Percentiles rank a stretch among this genome's conserved stretches.
Evolutionary conservation across 2,888 invertebrate genomes (phyloP).

Genomic region (Agonopterix subpropinquella): DNA sequence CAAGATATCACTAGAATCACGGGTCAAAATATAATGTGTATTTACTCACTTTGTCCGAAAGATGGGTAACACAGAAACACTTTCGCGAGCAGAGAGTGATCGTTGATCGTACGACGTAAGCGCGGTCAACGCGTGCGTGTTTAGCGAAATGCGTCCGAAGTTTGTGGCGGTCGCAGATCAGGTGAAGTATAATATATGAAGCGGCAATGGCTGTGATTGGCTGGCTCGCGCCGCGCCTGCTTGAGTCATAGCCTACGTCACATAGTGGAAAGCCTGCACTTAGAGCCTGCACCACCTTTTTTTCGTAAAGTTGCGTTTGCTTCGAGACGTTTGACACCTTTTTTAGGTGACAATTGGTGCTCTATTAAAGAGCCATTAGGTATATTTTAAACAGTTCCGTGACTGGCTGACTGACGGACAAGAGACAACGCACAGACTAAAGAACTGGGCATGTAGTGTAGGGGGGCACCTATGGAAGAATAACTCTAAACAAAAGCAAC

Average conservation of each 20-base stretch:
- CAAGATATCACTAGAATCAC: not conserved
- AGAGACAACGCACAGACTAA: no score
- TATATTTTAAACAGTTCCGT: no score
- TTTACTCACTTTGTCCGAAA: constrained; percentile 19
- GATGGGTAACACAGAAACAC: constrained; percentile 7
- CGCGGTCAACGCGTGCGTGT: constrained; percentile 20
- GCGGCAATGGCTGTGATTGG: constrained; percentile 43
- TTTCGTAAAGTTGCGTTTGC: constrained; percentile 14
- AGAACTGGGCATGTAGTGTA: no score
- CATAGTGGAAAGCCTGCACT: constrained; percentile 43
- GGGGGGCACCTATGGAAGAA: no score
- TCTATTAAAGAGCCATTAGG: no score
- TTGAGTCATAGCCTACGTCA: constrained; percentile 44
- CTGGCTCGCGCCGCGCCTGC: constrained; percentile 47
- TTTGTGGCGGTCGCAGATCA: constrained; percentile 43
- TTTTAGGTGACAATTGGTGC: not conserved
- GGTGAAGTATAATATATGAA: constrained; percentile 51
- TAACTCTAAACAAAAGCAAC: no score
- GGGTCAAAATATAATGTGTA: constrained; percentile 1
- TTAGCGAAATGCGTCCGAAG: constrained; percentile 44
- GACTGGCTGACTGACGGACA: no score
- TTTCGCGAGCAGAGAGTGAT: constrained; percentile 6
- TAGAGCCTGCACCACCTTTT: constrained; percentile 7
- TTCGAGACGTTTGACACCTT: not conserved
- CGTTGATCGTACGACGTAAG: constrained; percentile 15